Evolutionary conservation across 2,113 vertebrate genomes (phyloP).

Genomic region (Puntigrus tetrazona): DNA sequence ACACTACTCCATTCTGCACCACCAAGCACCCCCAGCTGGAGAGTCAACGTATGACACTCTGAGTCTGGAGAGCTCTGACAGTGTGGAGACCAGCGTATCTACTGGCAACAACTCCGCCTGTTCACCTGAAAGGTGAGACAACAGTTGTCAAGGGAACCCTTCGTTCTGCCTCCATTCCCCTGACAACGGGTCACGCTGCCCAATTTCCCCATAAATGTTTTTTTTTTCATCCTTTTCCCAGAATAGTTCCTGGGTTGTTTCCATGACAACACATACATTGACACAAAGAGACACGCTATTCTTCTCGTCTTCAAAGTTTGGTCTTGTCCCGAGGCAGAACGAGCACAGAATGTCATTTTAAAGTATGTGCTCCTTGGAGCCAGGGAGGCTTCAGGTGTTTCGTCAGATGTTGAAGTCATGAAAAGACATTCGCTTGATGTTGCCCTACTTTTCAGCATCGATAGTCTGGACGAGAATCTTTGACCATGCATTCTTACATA

Average conservation of each 20-base stretch:
- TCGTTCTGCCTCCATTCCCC: constrained; percentile 69
- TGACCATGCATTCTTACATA: constrained; percentile 29
- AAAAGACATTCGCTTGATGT: constrained; percentile 44
- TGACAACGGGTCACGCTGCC: constrained; percentile 72
- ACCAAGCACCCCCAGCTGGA: constrained; percentile 80
- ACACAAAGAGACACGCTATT: constrained; percentile 52
- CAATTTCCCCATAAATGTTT: constrained; percentile 69
- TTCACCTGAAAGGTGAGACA: constrained; percentile 90
- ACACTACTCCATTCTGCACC: constrained; percentile 90
- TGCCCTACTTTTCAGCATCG: constrained; percentile 47
- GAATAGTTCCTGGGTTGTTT: constrained; percentile 66
- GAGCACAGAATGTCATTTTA: constrained; percentile 54
- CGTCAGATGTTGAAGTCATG: constrained; percentile 38
- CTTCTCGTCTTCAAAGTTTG: constrained; percentile 64
- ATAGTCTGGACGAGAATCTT: constrained; percentile 30
- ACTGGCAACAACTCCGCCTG: constrained; percentile 88
- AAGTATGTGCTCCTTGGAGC: constrained; percentile 42
- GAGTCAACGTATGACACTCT: constrained; percentile 89
- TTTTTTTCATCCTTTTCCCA: constrained; percentile 61
- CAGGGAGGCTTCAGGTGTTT: constrained; percentile 43
- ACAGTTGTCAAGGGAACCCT: constrained; percentile 77
- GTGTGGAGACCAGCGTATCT: constrained; percentile 94
- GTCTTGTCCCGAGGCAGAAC: constrained; percentile 54
- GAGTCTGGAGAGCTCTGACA: constrained; percentile 98
- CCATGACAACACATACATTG: constrained; percentile 68